Evolutionary conservation across 2,113 vertebrate genomes (phyloP).

Genomic region (Phoxinus phoxinus): DNA sequence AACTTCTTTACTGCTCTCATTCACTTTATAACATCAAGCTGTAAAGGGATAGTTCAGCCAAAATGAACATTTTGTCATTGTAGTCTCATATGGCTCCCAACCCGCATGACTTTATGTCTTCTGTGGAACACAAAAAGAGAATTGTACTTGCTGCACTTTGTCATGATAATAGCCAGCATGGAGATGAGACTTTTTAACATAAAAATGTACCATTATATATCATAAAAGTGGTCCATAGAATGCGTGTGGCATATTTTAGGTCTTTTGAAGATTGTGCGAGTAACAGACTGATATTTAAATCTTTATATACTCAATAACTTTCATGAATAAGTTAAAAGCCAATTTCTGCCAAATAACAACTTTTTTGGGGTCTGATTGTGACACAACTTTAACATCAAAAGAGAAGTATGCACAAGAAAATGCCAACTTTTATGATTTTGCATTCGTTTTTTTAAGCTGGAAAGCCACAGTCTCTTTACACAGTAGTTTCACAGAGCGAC

Average conservation of each 20-base stretch:
- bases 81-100: neutral
- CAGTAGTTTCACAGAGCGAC: neutral
- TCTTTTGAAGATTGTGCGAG: neutral
- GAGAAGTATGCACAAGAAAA: neutral
- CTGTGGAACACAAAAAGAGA: neutral
- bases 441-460: neutral
- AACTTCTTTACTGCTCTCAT: neutral
- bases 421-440: neutral
- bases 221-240: neutral
- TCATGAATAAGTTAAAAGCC: neutral
- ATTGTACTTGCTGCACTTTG: neutral
- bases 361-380: neutral
- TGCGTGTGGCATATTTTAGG: neutral
- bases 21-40: neutral
- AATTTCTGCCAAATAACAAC: neutral
- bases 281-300: neutral
- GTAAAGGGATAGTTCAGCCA: neutral
- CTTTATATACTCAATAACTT: no score
- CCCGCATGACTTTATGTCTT: neutral
- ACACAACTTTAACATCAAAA: neutral
- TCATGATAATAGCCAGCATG: neutral
- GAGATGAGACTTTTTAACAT: neutral
- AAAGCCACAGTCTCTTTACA: neutral
- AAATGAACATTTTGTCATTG: neutral
- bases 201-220: neutral